A percentile compares a stretch with the other conserved stretches of the same genome.
These are phyloP conservation scores for Drosophila pseudoananassae DNA, from an alignment of 1,140 invertebrate genomes.

Conservation along the genomic window DNA sequence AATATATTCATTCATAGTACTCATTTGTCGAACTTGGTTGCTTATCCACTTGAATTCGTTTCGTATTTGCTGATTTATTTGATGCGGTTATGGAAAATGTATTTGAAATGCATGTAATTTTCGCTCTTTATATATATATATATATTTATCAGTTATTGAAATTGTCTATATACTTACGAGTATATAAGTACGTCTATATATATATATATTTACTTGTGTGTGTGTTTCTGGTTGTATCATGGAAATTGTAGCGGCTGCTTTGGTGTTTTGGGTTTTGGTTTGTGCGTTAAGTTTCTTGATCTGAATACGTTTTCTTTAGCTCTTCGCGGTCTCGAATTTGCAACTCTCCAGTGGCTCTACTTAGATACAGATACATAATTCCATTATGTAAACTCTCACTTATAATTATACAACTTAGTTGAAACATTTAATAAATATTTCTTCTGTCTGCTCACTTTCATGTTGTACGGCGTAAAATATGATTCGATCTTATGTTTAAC, in stretches of 20 bases:
- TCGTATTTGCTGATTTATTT: conserved; percentile 52
- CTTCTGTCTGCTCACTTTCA: conserved; percentile 17
- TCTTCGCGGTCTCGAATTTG: conserved; percentile 15
- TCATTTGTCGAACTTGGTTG: conserved; percentile 19
- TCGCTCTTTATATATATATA: conserved; percentile 55
- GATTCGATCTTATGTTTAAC: conserved; percentile 68
- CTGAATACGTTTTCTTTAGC: conserved; percentile 14
- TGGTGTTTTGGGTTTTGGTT: conserved; percentile 33
- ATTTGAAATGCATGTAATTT: conserved; percentile 73
- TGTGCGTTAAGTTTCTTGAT: conserved; percentile 50
- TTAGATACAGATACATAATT: conserved; percentile 70
- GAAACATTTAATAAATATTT: conserved; percentile 79
- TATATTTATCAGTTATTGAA: conserved; percentile 67
- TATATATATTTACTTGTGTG: conserved; percentile 49
- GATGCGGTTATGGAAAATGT: conserved; percentile 75
- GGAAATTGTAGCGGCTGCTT: conserved; percentile 24
- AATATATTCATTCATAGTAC: conserved; percentile 38
- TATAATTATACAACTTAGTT: conserved; percentile 82
- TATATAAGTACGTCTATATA: conserved; percentile 36
- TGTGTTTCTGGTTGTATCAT: conserved; percentile 30
- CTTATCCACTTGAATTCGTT: conserved; percentile 38
- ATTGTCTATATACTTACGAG: conserved; percentile 64
- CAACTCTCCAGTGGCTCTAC: conserved; percentile 19
- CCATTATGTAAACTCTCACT: conserved; percentile 72
- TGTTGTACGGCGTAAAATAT: conserved; percentile 76